A percentile compares a stretch with the other conserved stretches of the same genome.
These are phyloP conservation scores for Tribolium freemani DNA, from an alignment of 2,888 invertebrate genomes.

Conservation along the genomic window DNA sequence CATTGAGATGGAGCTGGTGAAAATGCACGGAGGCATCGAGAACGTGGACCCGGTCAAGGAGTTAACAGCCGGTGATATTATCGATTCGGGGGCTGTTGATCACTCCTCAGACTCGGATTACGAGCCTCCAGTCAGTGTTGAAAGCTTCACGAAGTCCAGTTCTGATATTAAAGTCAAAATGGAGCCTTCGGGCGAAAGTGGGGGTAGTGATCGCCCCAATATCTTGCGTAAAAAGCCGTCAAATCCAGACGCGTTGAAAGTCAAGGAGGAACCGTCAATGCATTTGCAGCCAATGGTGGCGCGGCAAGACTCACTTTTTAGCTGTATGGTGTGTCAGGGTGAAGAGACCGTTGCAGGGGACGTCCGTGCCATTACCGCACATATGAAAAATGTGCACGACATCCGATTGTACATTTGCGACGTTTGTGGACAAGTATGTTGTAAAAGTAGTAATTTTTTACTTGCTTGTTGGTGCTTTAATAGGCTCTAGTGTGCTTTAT, in stretches of 20 bases:
- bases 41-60: constrained; percentile 41
- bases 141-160: neutral
- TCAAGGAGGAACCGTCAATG: constrained; percentile 48
- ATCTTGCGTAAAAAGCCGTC: constrained; percentile 58
- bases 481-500: no score
- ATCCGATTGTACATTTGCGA: constrained; percentile 79
- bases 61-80: constrained; percentile 51
- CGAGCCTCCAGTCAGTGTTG: constrained; percentile 53
- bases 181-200: constrained; percentile 53
- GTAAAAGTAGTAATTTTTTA: neutral
- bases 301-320: constrained; percentile 68
- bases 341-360: constrained; percentile 69
- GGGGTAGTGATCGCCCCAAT: constrained; percentile 56
- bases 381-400: constrained; percentile 75
- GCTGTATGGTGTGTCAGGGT: constrained; percentile 71
- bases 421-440: constrained; percentile 70
- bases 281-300: constrained; percentile 51
- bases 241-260: constrained; percentile 34
- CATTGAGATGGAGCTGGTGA: constrained; percentile 65
- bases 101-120: constrained; percentile 64
- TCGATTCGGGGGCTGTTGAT: constrained; percentile 62
- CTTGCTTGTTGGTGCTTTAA: no score
- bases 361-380: constrained; percentile 74
- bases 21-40: constrained; percentile 60
- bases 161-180: constrained; percentile 54